These are phyloP conservation scores for Aphidius ervi DNA, from an alignment of 1,140 invertebrate genomes.

Conservation along the genomic window DNA sequence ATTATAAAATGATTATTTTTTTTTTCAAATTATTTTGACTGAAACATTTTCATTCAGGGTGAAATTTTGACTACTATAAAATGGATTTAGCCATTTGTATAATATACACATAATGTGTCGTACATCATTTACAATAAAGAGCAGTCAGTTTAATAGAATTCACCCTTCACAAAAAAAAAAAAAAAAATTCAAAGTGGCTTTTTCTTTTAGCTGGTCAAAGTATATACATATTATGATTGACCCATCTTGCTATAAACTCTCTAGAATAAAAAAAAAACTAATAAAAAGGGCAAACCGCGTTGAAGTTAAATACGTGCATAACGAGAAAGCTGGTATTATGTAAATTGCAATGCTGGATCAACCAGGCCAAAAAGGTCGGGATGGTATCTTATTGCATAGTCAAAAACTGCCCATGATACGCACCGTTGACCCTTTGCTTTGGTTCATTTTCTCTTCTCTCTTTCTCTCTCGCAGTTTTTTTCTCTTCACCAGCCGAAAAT, in stretches of 20 bases:
- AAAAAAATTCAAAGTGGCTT: too few species aligned
- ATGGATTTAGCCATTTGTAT: too few species aligned
- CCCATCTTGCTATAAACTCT: not conserved
- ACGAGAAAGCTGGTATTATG: constrained; percentile 46
- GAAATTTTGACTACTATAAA: too few species aligned
- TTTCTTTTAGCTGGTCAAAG: too few species aligned
- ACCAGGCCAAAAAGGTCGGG: constrained; percentile 30
- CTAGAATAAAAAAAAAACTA: constrained; percentile 12
- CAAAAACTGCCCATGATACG: too few species aligned
- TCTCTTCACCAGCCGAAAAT: constrained; percentile 6
- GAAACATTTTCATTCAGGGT: too few species aligned
- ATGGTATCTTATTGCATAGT: constrained; percentile 40
- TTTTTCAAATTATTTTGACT: too few species aligned
- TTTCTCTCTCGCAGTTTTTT: constrained; percentile 16
- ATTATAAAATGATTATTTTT: too few species aligned
- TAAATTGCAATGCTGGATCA: constrained; percentile 39
- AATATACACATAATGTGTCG: too few species aligned
- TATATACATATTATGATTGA: not conserved
- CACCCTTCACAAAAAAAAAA: not conserved
- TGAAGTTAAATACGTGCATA: constrained; percentile 46
- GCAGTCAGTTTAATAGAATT: not conserved
- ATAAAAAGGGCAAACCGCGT: constrained; percentile 19
- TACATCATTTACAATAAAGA: too few species aligned
- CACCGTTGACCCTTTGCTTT: not conserved
- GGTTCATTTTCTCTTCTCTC: constrained; percentile 22